Evolutionary conservation across 2,888 invertebrate species (phyloP), one percentile per base, ranked within the genome.

Genomic region (Hypsopygia costalis): DNA sequence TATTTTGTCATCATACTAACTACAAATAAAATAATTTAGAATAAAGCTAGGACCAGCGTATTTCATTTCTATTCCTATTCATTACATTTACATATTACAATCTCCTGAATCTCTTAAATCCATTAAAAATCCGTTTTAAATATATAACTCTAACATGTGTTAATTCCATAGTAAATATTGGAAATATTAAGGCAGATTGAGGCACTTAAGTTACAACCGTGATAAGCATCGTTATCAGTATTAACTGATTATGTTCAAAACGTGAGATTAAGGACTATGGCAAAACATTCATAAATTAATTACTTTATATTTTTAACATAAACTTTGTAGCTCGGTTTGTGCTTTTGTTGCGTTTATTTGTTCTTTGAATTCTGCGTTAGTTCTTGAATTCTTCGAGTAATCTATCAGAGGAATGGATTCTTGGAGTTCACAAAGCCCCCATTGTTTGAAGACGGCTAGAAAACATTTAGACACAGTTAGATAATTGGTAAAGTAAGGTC

Each of bases 261-360:
- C 43, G 56, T 55, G 57, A 58, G 50, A 59, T 58, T 52, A 58
- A 62, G 57, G 22, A 54, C 61, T 70, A 78, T 71, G 66, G 68
- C 76, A 70, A 69, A 69, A 62, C 63, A 61, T 70, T 60, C 69
- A 70, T 64, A 70, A 69, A 68, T 67, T 66, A 67, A 49, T 58
- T 59, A 58, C 47, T 50, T 47, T 57, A 70, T 51, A 66, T 62
- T 55, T 62, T 65, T 62, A 65, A 64, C 3, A 67, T 58, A 66
- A 66, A 75, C 43, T 80, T 83, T 85, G 81, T 82, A 81, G 78
- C 75, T 71, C 67, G 56, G 53, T 82, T 86, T 83, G 85, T 86
- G 86, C 86, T 81, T 77, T 70, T 62, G 74, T 81, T 80, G 61
- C 70, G 48, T 56, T 64, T 64, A 52, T 76, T 81, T 76, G 76